phyloP scores from a whole-genome alignment of 2,113 vertebrate genomes.

The Carlito syrichta region DNA sequence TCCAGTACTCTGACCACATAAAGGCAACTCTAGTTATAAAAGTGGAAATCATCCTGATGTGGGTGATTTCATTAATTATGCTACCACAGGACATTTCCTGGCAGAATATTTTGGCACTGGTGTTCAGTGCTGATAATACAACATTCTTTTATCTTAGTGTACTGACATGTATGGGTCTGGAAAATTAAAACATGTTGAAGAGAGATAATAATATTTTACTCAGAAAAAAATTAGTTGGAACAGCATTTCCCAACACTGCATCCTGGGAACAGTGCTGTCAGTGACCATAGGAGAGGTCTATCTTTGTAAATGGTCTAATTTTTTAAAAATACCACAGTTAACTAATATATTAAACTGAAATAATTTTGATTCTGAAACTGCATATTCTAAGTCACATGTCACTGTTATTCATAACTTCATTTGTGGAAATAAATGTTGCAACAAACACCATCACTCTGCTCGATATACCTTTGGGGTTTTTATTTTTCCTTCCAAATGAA shows the following conservation, averaged over 20 bases:
- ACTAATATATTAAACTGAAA: background rate
- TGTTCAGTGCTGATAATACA: background rate
- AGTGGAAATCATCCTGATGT: background rate
- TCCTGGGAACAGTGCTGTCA: background rate
- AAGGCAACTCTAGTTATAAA: background rate
- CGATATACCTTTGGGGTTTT: conserved; percentile 57
- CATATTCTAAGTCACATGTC: background rate
- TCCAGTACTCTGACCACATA: background rate
- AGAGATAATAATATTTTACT: background rate
- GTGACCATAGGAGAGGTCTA: background rate
- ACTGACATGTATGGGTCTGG: background rate
- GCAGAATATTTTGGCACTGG: background rate
- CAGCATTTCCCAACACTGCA: background rate
- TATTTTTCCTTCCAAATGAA: conserved; percentile 65
- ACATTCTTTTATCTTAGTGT: background rate
- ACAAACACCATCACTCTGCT: conserved; percentile 61
- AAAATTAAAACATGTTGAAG: background rate
- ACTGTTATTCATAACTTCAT: background rate
- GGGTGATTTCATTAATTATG: background rate
- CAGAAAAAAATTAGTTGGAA: background rate
- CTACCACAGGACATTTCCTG: background rate
- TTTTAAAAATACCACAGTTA: background rate
- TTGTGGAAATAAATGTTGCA: conserved; percentile 50
- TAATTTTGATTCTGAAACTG: conserved; percentile 30
- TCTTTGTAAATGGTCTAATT: conserved; percentile 16